Percentiles rank a stretch among this genome's conserved stretches.
Conservation (phyloP, 2,113 vertebrate genomes). For the Channa maculata region DNA sequence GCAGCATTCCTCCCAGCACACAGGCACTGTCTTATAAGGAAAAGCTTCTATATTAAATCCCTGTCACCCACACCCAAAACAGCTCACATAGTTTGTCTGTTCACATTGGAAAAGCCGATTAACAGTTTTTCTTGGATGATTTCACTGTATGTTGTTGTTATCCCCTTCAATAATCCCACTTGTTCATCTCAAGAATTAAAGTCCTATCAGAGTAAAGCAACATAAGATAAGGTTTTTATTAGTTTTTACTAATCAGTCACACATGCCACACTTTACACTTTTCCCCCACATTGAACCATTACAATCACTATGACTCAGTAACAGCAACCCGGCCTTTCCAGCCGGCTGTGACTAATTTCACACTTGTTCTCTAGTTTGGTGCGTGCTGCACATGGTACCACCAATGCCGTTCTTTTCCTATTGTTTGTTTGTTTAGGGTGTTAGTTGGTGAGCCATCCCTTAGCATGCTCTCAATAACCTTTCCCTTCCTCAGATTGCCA, state of each 20-base stretch:
- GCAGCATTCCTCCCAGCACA: neutral
- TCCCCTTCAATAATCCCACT: slow-evolving; percentile 25
- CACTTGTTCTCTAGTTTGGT: slow-evolving; percentile 8
- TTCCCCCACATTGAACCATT: neutral
- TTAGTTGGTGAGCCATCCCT: slow-evolving; percentile 43
- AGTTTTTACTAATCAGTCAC: slow-evolving; percentile 55
- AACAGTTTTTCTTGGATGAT: slow-evolving; percentile 40
- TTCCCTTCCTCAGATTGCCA: slow-evolving; percentile 59
- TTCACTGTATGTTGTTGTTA: slow-evolving; percentile 40
- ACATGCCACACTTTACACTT: slow-evolving; percentile 33
- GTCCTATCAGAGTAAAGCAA: slow-evolving; percentile 16
- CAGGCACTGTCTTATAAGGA: slow-evolving; percentile 35
- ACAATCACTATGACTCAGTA: slow-evolving; percentile 17
- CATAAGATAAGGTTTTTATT: slow-evolving; percentile 53
- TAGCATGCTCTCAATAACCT: slow-evolving; percentile 36
- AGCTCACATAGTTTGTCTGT: slow-evolving; percentile 44
- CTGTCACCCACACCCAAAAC: slow-evolving; percentile 34
- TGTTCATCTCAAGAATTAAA: slow-evolving; percentile 30
- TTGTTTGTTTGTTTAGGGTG: slow-evolving; percentile 24
- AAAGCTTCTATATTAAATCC: slow-evolving; percentile 28
- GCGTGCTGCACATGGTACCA: slow-evolving; percentile 19
- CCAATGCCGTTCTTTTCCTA: slow-evolving; percentile 18
- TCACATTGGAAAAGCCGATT: slow-evolving; percentile 42
- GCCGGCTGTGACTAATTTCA: slow-evolving; percentile 17
- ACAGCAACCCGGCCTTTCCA: slow-evolving; percentile 12